Evolutionary conservation across 1,140 invertebrate species (phyloP).

Genomic region (Leucophenga varia): DNA sequence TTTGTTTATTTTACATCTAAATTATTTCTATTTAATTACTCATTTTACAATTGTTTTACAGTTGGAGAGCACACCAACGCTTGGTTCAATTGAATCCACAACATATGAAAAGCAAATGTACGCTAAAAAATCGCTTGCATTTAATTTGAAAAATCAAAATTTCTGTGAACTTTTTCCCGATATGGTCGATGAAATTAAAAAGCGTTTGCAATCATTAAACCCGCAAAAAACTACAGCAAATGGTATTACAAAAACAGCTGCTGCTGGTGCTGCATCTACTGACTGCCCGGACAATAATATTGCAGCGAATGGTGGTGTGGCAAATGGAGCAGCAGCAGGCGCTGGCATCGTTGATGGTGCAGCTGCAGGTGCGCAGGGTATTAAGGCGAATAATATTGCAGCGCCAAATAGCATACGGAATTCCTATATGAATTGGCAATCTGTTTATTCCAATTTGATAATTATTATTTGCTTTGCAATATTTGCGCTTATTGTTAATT

Average conservation of each 20-base stretch:
- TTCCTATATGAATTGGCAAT: conserved; percentile 53
- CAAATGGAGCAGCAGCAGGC: conserved; percentile 19
- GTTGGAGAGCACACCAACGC: conserved; percentile 89
- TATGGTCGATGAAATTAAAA: conserved; percentile 45
- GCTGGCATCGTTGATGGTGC: conserved; percentile 4
- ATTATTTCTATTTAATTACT: neutral
- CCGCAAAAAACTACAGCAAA: conserved; percentile 14
- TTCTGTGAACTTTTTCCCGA: conserved; percentile 64
- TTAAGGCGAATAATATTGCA: conserved; percentile 19
- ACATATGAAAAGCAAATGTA: conserved; percentile 86
- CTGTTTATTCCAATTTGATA: conserved; percentile 51
- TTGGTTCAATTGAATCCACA: conserved; percentile 91
- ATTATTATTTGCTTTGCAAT: conserved; percentile 55
- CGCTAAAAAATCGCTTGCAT: conserved; percentile 84
- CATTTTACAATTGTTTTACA: conserved; percentile 12
- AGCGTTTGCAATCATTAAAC: conserved; percentile 30
- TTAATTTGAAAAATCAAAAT: conserved; percentile 86
- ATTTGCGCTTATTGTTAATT: conserved; percentile 55
- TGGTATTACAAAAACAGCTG: conserved; percentile 12
- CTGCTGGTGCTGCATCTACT: conserved; percentile 9
- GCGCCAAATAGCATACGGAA: conserved; percentile 35
- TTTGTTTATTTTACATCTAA: conserved; percentile 7
- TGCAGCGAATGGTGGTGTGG: conserved; percentile 21
- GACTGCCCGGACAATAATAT: conserved; percentile 10
- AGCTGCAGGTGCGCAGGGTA: conserved; percentile 10